Base-by-base conservation (phyloP, 2,113 vertebrate genomes). In the Corythornis vintsioides region DNA sequence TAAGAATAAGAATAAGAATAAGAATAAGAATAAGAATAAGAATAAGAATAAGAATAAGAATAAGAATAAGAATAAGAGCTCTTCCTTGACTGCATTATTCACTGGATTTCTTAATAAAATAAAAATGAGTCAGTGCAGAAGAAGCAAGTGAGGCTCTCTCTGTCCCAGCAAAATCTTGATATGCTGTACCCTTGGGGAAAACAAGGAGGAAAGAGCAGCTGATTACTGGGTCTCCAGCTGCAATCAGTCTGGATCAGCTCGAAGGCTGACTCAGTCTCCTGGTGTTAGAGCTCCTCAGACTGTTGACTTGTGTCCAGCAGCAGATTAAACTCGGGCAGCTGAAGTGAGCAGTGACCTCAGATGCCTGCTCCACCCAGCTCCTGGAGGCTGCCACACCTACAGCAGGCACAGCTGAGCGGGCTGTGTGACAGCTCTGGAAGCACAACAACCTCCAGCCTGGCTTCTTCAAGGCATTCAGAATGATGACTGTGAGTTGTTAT, bases 171-270 rank as follows among this genome's bases (percentile, higher is more conserved):
- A 94, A 87, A 93, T 90, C 82, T 78, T 78, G 45, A 90, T 43
- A 26, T 15, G 56, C 35, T 67, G 15, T 67, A 67, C 53, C 52
- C 92, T 31, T 64, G 76, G 22, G 35, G 59, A 7, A 0, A 3
- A 8, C 20, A 16, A 3, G 5, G 18, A 10, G 14, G 11, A 53
- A 60, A 48, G 59, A 33, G 15, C 38, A 47, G 45, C 35, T 81
- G 75, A 96, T 96, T 91, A 66, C 60, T 74, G 63, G 89, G 74
- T 94, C 64, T 91, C 84, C 94, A 95, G 92, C 84, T 95, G 94
- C 81, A 95, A 53, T 94, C 78, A 61, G 93, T 83, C 81, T 87
- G 86, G 70, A 94, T 90, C 83, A 77, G 61, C 87, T 94, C 80
- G 80, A 76, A 83, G 67, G 67, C 84, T 93, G 94, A 94, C 71